Conservation (phyloP, 2,888 invertebrate genomes). For the Calliopum simillimum region DNA sequence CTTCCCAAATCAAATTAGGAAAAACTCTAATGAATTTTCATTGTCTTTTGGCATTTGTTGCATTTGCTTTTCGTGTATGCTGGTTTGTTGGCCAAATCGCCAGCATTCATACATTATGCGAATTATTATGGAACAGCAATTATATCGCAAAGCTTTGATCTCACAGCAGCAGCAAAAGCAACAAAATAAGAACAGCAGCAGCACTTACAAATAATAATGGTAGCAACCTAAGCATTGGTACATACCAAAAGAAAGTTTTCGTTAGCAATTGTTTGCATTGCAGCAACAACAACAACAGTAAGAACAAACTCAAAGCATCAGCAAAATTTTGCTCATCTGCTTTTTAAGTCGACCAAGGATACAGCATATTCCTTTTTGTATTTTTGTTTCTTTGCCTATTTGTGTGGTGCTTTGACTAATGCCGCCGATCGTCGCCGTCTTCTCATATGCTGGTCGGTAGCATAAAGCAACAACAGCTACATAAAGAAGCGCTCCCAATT, state of each 20-base stretch:
- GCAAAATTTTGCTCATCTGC: conserved; percentile 16
- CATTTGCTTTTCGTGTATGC: background rate
- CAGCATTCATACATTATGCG: conserved; percentile 27
- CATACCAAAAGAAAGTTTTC: conserved; percentile 22
- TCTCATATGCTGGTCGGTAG: conserved; percentile 15
- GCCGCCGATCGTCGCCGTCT: conserved; percentile 11
- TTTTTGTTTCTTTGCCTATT: too few species aligned
- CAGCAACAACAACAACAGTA: conserved; percentile 9
- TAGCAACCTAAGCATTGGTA: background rate
- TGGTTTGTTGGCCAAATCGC: background rate
- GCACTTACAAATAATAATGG: conserved; percentile 29
- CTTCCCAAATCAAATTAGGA: conserved; percentile 28
- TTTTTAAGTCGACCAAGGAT: background rate
- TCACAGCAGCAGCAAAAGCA: conserved; percentile 31
- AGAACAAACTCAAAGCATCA: too few species aligned
- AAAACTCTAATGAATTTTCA: conserved; percentile 35
- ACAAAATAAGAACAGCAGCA: conserved; percentile 21
- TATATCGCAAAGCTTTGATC: conserved; percentile 52
- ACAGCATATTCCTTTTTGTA: background rate
- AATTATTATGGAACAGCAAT: conserved; percentile 45
- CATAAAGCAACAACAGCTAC: background rate
- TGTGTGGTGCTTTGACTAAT: conserved; percentile 12
- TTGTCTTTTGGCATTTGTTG: conserved; percentile 12
- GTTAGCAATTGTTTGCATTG: conserved; percentile 32
- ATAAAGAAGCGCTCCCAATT: conserved; percentile 22